Evolutionary conservation across 2,888 invertebrate genomes (phyloP), one percentile per base, ranked within the genome.

Genomic region (Dryobota labecula): DNA sequence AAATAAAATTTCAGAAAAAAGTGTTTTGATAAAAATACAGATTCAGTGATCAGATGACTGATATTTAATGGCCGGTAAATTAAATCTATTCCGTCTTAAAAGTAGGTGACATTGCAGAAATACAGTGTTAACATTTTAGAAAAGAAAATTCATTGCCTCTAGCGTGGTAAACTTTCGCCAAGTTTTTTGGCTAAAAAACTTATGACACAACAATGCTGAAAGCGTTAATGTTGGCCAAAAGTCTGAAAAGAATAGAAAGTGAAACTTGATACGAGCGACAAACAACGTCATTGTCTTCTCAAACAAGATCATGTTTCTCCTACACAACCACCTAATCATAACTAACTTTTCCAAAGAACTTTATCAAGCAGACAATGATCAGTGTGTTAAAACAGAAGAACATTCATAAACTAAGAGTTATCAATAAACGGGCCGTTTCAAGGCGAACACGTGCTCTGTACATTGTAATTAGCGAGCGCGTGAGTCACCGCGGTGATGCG

Each of bases 361-460:
- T 82, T 73, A 80, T 83, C 62, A 83, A 56, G 45, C 43, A 38
- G 58, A 86, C 84, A 86, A 84, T 60, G 76, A 71, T 64, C 61
- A 71, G 73, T 80, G 81, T 78, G 69, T 85, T 83, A 53, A 61
- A 84, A 89, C 86, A 89, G 62, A 87, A 83, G 84, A 83, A 80
- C 83, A 87, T 84, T 88, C 88, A 90, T 89, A 89, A 90, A 90
- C 75, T 77, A 79, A 80, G 71, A 85, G 86, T 91, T 90, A 90
- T 90, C 90, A 88, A 87, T 87, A 90, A 87, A 78, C 86, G 82
- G 84, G 86, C 85, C 80, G 83, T 83, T 87, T 89, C 90, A 90
- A 92, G 90, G 90, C 88, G 85, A 91, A 87, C 93, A 92, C 93
- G 93, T 93, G 90, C 84, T 86, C 80, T 70, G 87, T 85, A 86